Conservation (phyloP, 2,113 vertebrate species). For the Aegotheles bennettii region DNA sequence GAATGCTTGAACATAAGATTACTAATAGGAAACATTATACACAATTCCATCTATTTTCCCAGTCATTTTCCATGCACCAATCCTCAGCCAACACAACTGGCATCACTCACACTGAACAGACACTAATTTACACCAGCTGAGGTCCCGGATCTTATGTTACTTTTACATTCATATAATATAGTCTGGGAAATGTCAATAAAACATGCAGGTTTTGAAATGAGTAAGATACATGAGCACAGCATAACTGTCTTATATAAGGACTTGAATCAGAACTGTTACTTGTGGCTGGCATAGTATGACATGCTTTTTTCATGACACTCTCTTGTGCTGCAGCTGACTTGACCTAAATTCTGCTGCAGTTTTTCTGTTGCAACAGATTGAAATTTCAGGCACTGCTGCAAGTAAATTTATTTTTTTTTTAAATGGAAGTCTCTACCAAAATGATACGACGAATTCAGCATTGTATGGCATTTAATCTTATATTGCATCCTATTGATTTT, state of each 20-base stretch:
- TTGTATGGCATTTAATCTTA: background rate
- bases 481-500: background rate
- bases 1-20: background rate
- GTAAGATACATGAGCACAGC: background rate
- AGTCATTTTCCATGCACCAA: background rate
- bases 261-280: background rate
- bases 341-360: slow-evolving; percentile 8
- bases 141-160: background rate
- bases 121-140: slow-evolving; percentile 11
- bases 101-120: background rate
- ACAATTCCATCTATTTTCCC: background rate
- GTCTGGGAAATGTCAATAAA: background rate
- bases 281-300: background rate
- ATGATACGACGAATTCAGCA: background rate
- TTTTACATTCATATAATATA: background rate
- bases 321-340: background rate
- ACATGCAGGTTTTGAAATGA: background rate
- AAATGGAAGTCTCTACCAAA: background rate
- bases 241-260: background rate
- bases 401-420: too few species aligned
- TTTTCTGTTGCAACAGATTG: background rate
- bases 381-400: background rate
- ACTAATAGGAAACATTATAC: background rate
- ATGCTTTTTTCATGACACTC: background rate
- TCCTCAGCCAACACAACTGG: background rate